Evolutionary conservation across 2,888 invertebrate species (phyloP), one percentile per base, ranked within the genome.

Genomic region (Iselma pallidipennis): DNA sequence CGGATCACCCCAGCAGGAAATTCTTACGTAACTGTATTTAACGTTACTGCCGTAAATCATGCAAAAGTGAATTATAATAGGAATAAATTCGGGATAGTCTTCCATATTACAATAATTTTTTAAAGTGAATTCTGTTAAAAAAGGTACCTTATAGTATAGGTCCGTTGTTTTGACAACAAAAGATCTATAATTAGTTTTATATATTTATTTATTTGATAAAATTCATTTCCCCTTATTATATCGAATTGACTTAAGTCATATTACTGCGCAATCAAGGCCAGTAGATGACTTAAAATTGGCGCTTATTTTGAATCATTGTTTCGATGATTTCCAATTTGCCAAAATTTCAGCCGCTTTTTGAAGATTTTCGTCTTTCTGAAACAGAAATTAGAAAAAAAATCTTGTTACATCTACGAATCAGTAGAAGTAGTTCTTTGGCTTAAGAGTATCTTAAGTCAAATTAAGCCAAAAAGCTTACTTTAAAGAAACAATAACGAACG

Each of bases 401-500:
- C 61, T 21, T 53, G 49, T 6, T 56, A 42, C 19, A 33, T 52
- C 37, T 63, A 56, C 25, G 65, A 66, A 37, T 50, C 50, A 10
- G 60, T 63, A 3, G 59, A 50, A 25, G 65, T 62, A 49, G 64
- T 63, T 25, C n/a, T n/a, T n/a, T n/a, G n/a, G n/a, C n/a, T 54
- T 60, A 14, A 21, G 16, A 37, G 14, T 25, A 2, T 55, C 4
- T 54, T 28, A 16, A 31, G n/a, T 26, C 5, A 31, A 21, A 45
- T 1, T 10, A 26, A 49, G n/a, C n/a, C n/a, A 49, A 48, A 16
- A n/a, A 26, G 62, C 69, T 74, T 79, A 90, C 94, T 88, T 98
- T 98, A 67, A 95, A 94, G 78, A 96, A 98, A 78, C 97, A 98
- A 82, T 96, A 96, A 53, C 98, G 86, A 0, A 96, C 92, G 76